phyloP scores from a whole-genome alignment of 2,113 vertebrate genomes.

The Trichechus manatus region DNA sequence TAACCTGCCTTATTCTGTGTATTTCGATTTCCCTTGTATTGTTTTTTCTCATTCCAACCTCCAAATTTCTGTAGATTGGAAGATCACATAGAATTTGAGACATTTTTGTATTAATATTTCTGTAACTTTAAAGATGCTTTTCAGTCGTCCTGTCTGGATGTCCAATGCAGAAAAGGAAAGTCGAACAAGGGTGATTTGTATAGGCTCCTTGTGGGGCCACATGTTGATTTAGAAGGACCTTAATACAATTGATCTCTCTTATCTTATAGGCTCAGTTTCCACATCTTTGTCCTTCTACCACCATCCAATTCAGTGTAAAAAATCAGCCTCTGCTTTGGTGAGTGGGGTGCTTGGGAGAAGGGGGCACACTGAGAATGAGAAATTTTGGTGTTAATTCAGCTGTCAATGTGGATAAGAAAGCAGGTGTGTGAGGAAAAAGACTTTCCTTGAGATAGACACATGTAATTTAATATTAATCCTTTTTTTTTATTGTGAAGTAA shows the following conservation, averaged over 20 bases:
- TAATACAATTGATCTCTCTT: not conserved
- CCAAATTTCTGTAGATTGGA: not conserved
- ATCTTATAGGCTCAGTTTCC: not conserved
- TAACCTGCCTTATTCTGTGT: not conserved
- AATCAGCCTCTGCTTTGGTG: not conserved
- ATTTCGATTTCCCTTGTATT: not conserved
- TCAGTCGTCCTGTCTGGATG: not conserved
- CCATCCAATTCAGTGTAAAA: not conserved
- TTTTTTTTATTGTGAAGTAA: not conserved
- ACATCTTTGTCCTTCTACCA: not conserved
- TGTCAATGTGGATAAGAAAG: not conserved
- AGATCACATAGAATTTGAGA: not conserved
- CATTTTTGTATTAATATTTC: not conserved
- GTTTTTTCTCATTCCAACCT: not conserved
- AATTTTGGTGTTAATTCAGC: not conserved
- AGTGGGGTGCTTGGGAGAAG: not conserved
- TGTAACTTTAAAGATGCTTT: slow-evolving; percentile 6
- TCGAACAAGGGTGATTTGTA: not conserved
- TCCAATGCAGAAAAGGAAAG: not conserved
- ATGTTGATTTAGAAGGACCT: not conserved
- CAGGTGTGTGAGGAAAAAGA: not conserved
- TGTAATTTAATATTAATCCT: not conserved
- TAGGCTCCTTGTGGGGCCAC: not conserved
- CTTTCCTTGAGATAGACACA: not conserved
- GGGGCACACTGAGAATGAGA: not conserved